Conservation (phyloP, 1,140 invertebrate genomes). For the Brachionus manjavacas region DNA sequence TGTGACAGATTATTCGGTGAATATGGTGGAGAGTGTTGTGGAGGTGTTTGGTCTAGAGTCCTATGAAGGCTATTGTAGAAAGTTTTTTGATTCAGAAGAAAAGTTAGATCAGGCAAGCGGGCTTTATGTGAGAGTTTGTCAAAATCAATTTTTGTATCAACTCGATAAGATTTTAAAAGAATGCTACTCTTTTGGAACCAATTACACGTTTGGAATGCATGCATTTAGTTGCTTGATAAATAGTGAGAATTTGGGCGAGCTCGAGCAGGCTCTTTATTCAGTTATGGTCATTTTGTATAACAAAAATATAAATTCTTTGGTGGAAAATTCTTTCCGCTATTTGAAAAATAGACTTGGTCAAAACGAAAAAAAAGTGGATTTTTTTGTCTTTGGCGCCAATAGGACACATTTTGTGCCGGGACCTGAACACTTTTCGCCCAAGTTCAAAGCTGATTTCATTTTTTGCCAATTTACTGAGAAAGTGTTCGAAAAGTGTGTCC, state of each 20-base stretch:
- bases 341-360: background rate
- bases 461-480: background rate
- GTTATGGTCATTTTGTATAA: slow-evolving; percentile 34
- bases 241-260: background rate
- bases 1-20: background rate
- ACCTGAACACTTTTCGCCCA: background rate
- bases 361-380: background rate
- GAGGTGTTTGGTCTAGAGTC: background rate
- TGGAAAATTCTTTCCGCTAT: slow-evolving; percentile 14
- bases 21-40: background rate
- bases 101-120: background rate
- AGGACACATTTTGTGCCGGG: background rate
- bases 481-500: slow-evolving; percentile 27
- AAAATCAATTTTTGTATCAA: slow-evolving; percentile 19
- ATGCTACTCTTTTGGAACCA: background rate
- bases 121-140: background rate
- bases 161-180: background rate
- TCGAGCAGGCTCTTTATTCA: slow-evolving; percentile 1
- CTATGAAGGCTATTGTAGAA: background rate
- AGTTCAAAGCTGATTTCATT: background rate
- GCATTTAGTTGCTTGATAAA: slow-evolving; percentile 16
- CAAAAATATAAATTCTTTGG: background rate
- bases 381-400: background rate
- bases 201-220: slow-evolving; percentile 40
- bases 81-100: background rate